Evolutionary conservation across 1,140 invertebrate species (phyloP).

Genomic region (Megalonaias nervosa): DNA sequence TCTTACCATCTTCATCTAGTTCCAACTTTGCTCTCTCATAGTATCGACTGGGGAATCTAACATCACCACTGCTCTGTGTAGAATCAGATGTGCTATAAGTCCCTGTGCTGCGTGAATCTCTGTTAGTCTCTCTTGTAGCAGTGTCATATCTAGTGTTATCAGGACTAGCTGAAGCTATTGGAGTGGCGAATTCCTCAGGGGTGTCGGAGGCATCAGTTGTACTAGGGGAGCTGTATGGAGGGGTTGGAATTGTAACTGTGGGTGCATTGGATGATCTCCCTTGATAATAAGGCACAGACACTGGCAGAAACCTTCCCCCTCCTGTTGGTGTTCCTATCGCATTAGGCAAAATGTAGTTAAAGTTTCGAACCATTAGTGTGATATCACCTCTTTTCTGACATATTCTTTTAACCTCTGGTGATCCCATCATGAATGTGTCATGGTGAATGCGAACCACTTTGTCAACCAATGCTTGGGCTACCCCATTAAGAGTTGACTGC

Average conservation of each 20-base stretch:
- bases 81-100: slow-evolving; percentile 57
- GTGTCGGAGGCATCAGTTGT: slow-evolving; percentile 38
- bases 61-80: slow-evolving; percentile 61
- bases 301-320: slow-evolving; percentile 36
- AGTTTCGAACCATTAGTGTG: slow-evolving; percentile 88
- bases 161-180: slow-evolving; percentile 22
- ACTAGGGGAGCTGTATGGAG: slow-evolving; percentile 47
- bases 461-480: slow-evolving; percentile 90
- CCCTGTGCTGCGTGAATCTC: slow-evolving; percentile 46
- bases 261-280: slow-evolving; percentile 28
- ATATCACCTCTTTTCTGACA: slow-evolving; percentile 82
- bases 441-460: slow-evolving; percentile 88
- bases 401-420: slow-evolving; percentile 48
- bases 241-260: slow-evolving; percentile 33
- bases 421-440: slow-evolving; percentile 79
- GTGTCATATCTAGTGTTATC: slow-evolving; percentile 20
- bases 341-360: slow-evolving; percentile 84
- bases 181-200: slow-evolving; percentile 34
- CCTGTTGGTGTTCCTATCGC: slow-evolving; percentile 67
- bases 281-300: slow-evolving; percentile 41
- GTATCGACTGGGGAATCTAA: slow-evolving; percentile 49
- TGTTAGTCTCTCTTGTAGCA: slow-evolving; percentile 17
- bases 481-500: slow-evolving; percentile 84
- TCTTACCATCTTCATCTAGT: slow-evolving; percentile 76
- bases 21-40: slow-evolving; percentile 65